Base-by-base conservation (phyloP, 2,888 invertebrate species). In the Andrena trimmerana region DNA sequence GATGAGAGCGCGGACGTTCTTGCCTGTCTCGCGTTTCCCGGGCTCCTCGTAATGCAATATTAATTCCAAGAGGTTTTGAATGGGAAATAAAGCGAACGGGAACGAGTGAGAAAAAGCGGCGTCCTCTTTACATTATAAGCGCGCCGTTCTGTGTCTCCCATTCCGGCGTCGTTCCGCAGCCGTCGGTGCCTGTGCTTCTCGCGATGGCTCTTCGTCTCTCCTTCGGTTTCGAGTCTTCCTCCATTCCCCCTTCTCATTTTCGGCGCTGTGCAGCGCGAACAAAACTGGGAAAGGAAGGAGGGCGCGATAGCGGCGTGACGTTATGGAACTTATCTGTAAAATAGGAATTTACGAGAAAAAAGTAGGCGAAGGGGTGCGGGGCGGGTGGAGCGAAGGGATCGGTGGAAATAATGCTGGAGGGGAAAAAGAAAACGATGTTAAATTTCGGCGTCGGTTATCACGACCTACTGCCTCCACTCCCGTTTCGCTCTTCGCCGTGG, bases 61-160 rank as follows among this genome's bases (percentile, higher is more conserved):
- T 92, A 91, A 92, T 91, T 87, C 87, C 68, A 72, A 77, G 83
- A 73, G 69, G 87, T 87, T 89, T 86, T 88, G 89, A 90, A 91
- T 88, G 78, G 74, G 80, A 83, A 89, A 91, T 89, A 88, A 89
- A 87, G 85, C 75, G 84, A 81, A 78, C 65, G 69, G 63, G 65
- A 60, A 42, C 54, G 59, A 60, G 71, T 57, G 71, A 78, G 83
- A 86, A 86, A 90, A 86, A 83, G 83, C 84, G 79, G 78, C 88
- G 87, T 84, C 89, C 90, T 85, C 87, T 90, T 90, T 89, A 88
- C 90, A 90, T 90, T 90, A 89, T 89, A 91, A 92, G 89, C 81
- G 77, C 84, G 62, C 66, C 72, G 68, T 78, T 72, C 67, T 48
- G 42, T 33, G 48, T 79, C 81, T 13, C 59, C 59, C 29, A 33